Conservation (phyloP, 1,140 invertebrate genomes). For the Halotydeus destructor region DNA sequence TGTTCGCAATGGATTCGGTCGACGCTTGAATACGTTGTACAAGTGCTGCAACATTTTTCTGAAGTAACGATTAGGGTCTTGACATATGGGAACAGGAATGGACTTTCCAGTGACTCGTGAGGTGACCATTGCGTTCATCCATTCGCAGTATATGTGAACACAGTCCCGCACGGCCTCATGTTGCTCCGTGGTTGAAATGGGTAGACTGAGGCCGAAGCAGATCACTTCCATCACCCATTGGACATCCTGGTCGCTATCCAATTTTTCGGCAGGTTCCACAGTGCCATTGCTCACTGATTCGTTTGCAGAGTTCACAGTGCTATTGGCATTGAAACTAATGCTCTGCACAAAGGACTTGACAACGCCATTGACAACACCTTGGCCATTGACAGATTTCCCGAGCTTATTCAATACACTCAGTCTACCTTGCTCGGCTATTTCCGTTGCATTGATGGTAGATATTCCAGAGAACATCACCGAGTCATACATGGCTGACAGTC, state of each 20-base stretch:
- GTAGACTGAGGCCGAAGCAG: conserved; percentile 72
- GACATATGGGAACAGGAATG: conserved; percentile 60
- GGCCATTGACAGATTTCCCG: conserved; percentile 41
- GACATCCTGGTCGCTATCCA: conserved; percentile 39
- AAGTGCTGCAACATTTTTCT: conserved; percentile 77
- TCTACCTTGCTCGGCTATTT: conserved; percentile 33
- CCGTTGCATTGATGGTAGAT: conserved; percentile 23
- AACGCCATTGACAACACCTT: conserved; percentile 59
- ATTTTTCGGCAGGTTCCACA: conserved; percentile 10
- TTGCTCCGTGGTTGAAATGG: conserved; percentile 40
- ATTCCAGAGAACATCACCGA: no score
- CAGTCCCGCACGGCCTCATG: conserved; percentile 87
- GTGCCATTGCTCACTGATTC: conserved; percentile 4
- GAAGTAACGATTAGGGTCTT: conserved; percentile 76
- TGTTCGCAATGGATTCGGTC: no score
- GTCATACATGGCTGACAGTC: no score
- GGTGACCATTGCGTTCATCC: conserved; percentile 67
- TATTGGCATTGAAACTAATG: conserved; percentile 31
- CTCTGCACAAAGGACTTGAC: conserved; percentile 55
- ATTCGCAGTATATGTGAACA: conserved; percentile 90
- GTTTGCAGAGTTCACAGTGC: conserved; percentile 13
- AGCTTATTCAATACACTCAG: conserved; percentile 69
- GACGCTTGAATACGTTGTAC: conserved; percentile 84
- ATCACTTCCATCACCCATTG: conserved; percentile 76
- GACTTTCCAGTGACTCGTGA: conserved; percentile 34